Conservation (phyloP, 1,140 invertebrate species). For the Holotrichia oblita region DNA sequence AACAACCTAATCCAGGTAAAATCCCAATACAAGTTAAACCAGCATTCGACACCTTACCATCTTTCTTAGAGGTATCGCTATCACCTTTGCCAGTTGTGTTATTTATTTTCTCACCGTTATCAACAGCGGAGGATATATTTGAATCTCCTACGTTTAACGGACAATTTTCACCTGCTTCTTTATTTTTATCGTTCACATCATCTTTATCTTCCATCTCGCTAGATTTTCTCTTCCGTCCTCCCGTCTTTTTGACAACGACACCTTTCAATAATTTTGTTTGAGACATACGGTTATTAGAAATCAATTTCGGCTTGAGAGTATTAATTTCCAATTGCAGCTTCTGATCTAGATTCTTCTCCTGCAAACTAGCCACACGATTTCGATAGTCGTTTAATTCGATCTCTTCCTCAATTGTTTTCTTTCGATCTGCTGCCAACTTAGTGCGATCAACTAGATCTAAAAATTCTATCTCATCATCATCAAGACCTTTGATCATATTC, state of each 20-base stretch:
- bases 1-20: slow-evolving; percentile 79
- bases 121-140: neutral
- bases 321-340: slow-evolving; percentile 67
- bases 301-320: slow-evolving; percentile 53
- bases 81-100: neutral
- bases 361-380: slow-evolving; percentile 78
- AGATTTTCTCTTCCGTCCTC: slow-evolving; percentile 68
- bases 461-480: slow-evolving; percentile 95
- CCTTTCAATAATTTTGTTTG: slow-evolving; percentile 70
- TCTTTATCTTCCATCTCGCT: slow-evolving; percentile 62
- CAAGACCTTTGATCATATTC: slow-evolving; percentile 93
- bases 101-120: neutral
- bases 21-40: slow-evolving; percentile 76
- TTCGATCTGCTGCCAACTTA: slow-evolving; percentile 83
- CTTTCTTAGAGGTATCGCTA: neutral
- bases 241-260: slow-evolving; percentile 67
- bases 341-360: slow-evolving; percentile 78
- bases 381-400: slow-evolving; percentile 85
- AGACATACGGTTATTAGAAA: slow-evolving; percentile 55
- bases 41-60: slow-evolving; percentile 43
- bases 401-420: slow-evolving; percentile 82
- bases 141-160: slow-evolving; percentile 32
- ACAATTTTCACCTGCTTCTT: slow-evolving; percentile 14
- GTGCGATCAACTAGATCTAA: slow-evolving; percentile 87
- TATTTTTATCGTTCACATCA: slow-evolving; percentile 25